Conservation (phyloP, 2,888 invertebrate species). For the Margaritifera margaritifera region DNA sequence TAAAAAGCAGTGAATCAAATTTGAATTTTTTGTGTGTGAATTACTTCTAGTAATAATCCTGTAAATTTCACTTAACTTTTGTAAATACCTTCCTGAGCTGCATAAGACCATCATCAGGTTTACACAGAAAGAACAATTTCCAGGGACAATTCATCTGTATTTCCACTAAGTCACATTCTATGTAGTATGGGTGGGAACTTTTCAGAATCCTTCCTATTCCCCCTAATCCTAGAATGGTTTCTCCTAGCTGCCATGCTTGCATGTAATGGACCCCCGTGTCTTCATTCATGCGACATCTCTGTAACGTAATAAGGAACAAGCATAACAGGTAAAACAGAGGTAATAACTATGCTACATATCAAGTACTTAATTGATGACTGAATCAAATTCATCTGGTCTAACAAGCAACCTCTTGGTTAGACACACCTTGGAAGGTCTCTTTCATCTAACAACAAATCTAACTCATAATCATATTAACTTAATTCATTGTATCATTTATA, state of each 20-base stretch:
- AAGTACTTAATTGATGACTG: no score
- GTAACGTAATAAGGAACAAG: slow-evolving; percentile 13
- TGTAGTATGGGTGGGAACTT: slow-evolving; percentile 43
- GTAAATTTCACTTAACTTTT: no score
- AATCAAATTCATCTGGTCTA: no score
- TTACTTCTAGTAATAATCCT: no score
- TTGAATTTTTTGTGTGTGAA: no score
- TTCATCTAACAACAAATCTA: no score
- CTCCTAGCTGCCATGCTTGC: slow-evolving; percentile 62
- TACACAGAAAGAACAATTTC: slow-evolving; percentile 50
- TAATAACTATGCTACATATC: no score
- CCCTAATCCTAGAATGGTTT: slow-evolving; percentile 67
- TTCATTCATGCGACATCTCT: slow-evolving; percentile 73
- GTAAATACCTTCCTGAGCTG: slow-evolving; percentile 28
- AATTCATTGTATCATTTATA: no score
- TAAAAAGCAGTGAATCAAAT: no score
- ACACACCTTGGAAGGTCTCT: no score
- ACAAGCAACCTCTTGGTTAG: no score
- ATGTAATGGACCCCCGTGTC: slow-evolving; percentile 72
- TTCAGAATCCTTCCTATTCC: slow-evolving; percentile 66
- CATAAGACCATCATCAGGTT: slow-evolving; percentile 20
- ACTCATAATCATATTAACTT: no score
- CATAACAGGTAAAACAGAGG: neutral
- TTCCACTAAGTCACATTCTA: slow-evolving; percentile 59
- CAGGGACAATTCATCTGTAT: slow-evolving; percentile 63